These are phyloP conservation scores for Sminthurides bifidus DNA, from an alignment of 1,140 invertebrate species.

Conservation along the genomic window DNA sequence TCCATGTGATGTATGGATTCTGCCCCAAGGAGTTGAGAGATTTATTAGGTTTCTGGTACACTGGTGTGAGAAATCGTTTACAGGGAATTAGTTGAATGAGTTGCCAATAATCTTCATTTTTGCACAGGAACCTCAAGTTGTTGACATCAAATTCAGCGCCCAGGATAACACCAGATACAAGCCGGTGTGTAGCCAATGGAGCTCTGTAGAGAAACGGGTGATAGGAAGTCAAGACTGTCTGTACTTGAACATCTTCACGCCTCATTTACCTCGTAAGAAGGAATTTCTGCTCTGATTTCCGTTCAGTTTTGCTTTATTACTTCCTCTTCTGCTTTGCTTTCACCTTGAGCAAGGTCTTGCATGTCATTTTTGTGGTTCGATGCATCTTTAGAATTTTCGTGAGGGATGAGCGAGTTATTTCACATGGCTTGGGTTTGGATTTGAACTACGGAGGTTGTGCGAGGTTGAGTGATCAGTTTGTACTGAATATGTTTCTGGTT, in stretches of 20 bases:
- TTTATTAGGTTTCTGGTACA: neutral
- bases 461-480: too few relatives aligned
- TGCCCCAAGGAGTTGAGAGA: too few relatives aligned
- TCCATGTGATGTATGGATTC: too few relatives aligned
- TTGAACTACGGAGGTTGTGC: too few relatives aligned
- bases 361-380: neutral
- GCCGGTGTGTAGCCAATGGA: constrained; percentile 8
- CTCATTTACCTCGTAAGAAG: constrained; percentile 36
- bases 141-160: constrained; percentile 3
- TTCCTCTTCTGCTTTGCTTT: neutral
- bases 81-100: neutral
- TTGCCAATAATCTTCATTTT: neutral
- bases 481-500: too few relatives aligned
- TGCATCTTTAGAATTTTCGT: too few relatives aligned
- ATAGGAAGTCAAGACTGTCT: constrained; percentile 53
- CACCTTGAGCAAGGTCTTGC: neutral
- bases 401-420: too few relatives aligned
- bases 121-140: neutral
- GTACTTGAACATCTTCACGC: constrained; percentile 85
- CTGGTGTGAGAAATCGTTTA: neutral
- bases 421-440: too few relatives aligned
- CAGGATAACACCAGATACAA: constrained; percentile 9
- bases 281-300: neutral
- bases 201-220: neutral
- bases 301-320: neutral